phyloP scores from a whole-genome alignment of 2,888 invertebrate species.

The Drosophila aldrichi region DNA sequence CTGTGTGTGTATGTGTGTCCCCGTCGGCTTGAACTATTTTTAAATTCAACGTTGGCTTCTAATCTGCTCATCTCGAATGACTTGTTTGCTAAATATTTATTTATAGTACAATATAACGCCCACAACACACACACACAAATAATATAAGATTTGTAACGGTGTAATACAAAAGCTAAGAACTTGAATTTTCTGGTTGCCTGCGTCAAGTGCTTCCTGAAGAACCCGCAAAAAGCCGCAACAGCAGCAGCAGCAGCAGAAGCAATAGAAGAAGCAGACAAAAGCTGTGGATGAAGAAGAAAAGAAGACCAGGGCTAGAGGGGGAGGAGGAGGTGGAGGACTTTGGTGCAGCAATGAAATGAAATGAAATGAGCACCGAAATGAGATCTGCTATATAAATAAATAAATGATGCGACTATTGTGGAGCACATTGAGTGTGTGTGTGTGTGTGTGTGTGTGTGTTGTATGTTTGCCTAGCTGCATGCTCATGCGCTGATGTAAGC shows the following conservation, averaged over 20 bases:
- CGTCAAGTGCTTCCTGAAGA: slow-evolving; percentile 71
- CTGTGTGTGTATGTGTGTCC: slow-evolving; percentile 5
- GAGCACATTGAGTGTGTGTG: slow-evolving; percentile 2
- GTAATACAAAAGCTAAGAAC: slow-evolving; percentile 48
- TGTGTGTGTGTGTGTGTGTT: slow-evolving; percentile 13
- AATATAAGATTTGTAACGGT: slow-evolving; percentile 27
- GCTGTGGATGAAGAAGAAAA: background rate
- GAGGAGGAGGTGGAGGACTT: background rate
- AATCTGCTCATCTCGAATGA: slow-evolving; percentile 51
- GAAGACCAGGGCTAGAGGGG: background rate
- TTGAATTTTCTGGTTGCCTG: slow-evolving; percentile 76
- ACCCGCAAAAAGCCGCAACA: slow-evolving; percentile 16
- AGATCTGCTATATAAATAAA: slow-evolving; percentile 71
- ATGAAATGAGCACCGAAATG: slow-evolving; percentile 71
- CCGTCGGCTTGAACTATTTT: slow-evolving; percentile 23
- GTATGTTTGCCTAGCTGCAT: slow-evolving; percentile 56
- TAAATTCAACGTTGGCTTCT: slow-evolving; percentile 24
- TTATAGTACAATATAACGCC: slow-evolving; percentile 56
- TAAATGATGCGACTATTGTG: slow-evolving; percentile 56
- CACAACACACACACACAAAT: slow-evolving; percentile 6
- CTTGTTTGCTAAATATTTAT: slow-evolving; percentile 68
- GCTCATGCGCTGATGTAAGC: slow-evolving; percentile 79
- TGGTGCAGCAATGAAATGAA: slow-evolving; percentile 24
- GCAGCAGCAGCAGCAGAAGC: background rate
- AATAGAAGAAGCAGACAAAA: slow-evolving; percentile 3